Base-by-base conservation (phyloP, 1,140 invertebrate genomes). In the Papilio polyxenes region DNA sequence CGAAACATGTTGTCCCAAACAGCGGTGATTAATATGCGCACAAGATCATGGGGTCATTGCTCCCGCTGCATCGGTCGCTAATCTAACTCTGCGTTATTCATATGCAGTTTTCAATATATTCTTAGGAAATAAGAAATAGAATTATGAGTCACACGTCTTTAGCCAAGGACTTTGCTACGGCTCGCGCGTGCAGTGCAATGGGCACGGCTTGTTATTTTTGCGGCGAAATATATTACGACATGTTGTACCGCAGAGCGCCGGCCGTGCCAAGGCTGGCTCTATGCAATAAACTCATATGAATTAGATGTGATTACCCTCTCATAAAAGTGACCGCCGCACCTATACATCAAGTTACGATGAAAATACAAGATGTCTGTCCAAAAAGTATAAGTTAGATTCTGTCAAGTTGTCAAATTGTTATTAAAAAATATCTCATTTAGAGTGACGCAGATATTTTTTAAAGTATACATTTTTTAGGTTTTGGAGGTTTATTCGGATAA, bases 91-190 rank as follows among this genome's bases (percentile, higher is more conserved):
- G 91, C 90, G 89, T 92, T 91, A 92, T 90, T 85, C 82, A 83
- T 83, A 85, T 93, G 91, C 91, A 93, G 89, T 93, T 93, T 92
- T 92, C 87, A 87, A 92, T 91, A 86, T 92, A 93, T 93, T 91
- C 90, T 93, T 91, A 92, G 92, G 87, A 90, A 93, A 90, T 93
- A 91, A 92, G 89, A 93, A 92, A 93, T 93, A 93, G 91, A 90
- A 87, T 84, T 84, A 84, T 93, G 91, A 92, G 75, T 92, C 90
- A 93, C 78, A 81, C 82, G 86, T 72, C 86, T 88, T 89, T 87
- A 86, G 84, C 88, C 91, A 92, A 92, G 89, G 91, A 92, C 90
- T 92, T 83, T 81, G 78, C 69, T 83, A 82, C 83, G 75, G 79
- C 74, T 76, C 62, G 78, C 20, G 56, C 85, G 83, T 83, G 56